Base-by-base conservation (phyloP, 1,140 invertebrate genomes). In the Medauroidea extradentata region DNA sequence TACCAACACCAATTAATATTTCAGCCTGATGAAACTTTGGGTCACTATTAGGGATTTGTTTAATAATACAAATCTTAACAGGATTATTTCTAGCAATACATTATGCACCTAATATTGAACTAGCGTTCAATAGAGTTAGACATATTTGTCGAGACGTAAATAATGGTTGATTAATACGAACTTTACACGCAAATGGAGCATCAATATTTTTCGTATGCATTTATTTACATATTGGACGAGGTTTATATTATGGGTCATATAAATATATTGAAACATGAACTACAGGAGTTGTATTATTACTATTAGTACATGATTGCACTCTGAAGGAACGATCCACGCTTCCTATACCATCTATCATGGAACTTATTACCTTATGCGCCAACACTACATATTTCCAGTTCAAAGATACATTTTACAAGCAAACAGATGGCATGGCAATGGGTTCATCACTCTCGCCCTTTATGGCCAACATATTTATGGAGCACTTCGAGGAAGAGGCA, bases 231-330 rank as follows among this genome's bases (percentile, higher is more conserved):
- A 75, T 80, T 68, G 77, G 77, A 42, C 78, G 80, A 72, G 76
- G 75, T 64, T 73, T 81, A 63, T 82, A 82, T 67, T 82, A 79
- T 75, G 70, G 73, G 64, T 81, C 77, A 13, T 83, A 71, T 71
- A 69, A 73, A 65, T 74, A 76, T 60, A 72, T 73, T 34, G 29
- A 34, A 34, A 34, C 29, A 34, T 34, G 29, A 34, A 34, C 11
- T 7, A 34, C 29, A 7, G 29, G 29, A 34, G 29, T 34, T 7
- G 11, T 34, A 34, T 7, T 34, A 4, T 7, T 34, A 34, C 11
- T 34, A 34, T 34, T 34, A 34, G 29, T 34, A 34, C n/a, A n/a
- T n/a, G n/a, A n/a, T n/a, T n/a, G n/a, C n/a, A n/a, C n/a, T n/a
- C n/a, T n/a, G n/a, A n/a, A n/a, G n/a, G n/a, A n/a, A n/a, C n/a